These are phyloP conservation scores for Gulo gulo DNA, from an alignment of 2,113 vertebrate genomes.

Conservation along the genomic window DNA sequence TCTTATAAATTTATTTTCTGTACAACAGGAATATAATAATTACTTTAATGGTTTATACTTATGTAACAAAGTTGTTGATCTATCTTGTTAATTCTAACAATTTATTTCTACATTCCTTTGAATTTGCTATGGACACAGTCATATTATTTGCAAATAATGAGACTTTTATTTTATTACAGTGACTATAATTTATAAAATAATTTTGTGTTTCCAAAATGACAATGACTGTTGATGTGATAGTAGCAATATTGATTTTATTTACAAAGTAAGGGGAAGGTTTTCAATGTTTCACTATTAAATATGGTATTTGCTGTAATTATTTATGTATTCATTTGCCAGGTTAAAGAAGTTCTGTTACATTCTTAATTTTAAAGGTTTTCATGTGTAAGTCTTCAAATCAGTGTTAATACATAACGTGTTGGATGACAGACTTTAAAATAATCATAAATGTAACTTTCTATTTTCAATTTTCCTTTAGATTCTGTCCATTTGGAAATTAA, in stretches of 20 bases:
- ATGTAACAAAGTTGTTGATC: not conserved
- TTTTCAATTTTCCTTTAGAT: not conserved
- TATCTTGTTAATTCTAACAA: not conserved
- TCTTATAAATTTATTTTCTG: not conserved
- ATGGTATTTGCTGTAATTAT: not conserved
- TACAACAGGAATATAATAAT: not conserved
- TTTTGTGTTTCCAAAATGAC: not conserved
- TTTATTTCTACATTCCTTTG: not conserved
- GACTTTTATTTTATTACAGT: not conserved
- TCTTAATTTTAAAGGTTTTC: not conserved
- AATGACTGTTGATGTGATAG: not conserved
- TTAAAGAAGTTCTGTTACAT: not conserved
- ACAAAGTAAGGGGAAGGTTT: not conserved
- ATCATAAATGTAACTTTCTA: not conserved
- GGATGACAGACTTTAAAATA: not conserved
- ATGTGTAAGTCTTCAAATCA: not conserved
- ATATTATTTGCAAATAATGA: not conserved
- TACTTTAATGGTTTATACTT: not conserved
- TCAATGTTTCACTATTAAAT: not conserved
- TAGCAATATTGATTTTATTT: not conserved
- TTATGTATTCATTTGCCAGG: not conserved
- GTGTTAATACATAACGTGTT: not conserved
- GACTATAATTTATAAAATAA: not conserved
- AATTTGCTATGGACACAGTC: not conserved
- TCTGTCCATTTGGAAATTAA: not conserved